Base-by-base conservation (phyloP, 2,888 invertebrate species). In the Aspidapion aeneum region DNA sequence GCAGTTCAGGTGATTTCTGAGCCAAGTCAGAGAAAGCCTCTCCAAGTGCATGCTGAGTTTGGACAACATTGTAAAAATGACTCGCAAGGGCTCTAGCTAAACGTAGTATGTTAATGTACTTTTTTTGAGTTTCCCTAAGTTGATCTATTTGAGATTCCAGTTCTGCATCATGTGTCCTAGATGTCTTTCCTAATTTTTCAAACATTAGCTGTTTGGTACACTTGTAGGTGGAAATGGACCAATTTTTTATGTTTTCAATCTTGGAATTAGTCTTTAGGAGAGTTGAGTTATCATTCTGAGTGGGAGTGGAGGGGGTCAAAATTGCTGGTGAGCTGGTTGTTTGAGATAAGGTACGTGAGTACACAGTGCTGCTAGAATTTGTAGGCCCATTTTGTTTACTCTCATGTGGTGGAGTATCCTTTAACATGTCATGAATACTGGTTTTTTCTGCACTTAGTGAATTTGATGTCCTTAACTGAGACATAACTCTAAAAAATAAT, bases 221-320 rank as follows among this genome's bases (percentile, higher is more conserved):
- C 81, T 98, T 98, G 80, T 96, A 98, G 0, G 98, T 98, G 65
- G 96, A 96, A 76, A 98, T 93, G 68, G 97, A 94, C 98, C 98
- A 99, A 78, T 93, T 95, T 78, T 93, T 94, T 67, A 98, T 84
- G 63, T 91, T 89, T 79, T 98, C 98, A 75, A 98, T 90, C 79
- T 95, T 92, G 55, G 93, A 91, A 19, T 89, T 86, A 1, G 86
- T 84, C 61, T 88, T 86, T 61, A 89, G 79, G 63, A 89, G 79
- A 0, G 88, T 86, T 1, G 86, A 84, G 16, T 86, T 84, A 68
- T 86, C 87, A 68, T 77, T 80, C 63, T 81, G 80, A 57, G 80
- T 80, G 49, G 82, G 81, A 57, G 82, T 77, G 72, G 82, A 82
- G 17, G 84, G 83, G 66, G 83, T 82, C 67, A 83, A 76, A 68